Percentiles rank a stretch among this genome's conserved stretches.
Evolutionary conservation across 2,113 vertebrate genomes (phyloP).

Genomic region (Tylochromis polylepis): DNA sequence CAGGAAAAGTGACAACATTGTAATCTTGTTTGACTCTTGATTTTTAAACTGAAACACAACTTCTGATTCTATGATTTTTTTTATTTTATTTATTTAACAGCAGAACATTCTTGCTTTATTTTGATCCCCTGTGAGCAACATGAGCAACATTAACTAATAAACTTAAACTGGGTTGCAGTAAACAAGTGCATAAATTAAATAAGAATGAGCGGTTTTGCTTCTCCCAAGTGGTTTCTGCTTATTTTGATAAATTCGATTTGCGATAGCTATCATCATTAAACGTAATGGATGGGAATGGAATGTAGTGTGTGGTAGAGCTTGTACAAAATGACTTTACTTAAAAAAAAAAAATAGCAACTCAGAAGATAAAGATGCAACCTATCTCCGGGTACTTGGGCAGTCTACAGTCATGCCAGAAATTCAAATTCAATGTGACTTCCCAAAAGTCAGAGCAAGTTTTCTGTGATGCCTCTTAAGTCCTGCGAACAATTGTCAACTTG

Average conservation of each 20-base stretch:
- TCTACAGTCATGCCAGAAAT: background rate
- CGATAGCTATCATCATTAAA: background rate
- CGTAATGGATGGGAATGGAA: rapidly evolving
- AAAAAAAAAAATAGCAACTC: background rate
- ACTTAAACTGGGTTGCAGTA: background rate
- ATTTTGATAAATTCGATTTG: background rate
- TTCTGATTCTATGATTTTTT: background rate
- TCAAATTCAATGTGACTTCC: background rate
- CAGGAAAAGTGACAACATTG: background rate
- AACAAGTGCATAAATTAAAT: background rate
- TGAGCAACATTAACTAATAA: background rate
- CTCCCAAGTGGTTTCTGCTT: background rate
- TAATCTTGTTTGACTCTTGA: background rate
- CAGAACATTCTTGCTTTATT: background rate
- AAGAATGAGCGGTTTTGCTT: background rate
- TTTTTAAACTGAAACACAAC: background rate
- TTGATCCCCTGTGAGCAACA: background rate
- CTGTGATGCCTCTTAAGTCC: background rate
- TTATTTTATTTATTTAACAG: background rate
- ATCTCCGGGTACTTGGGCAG: background rate
- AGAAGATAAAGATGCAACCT: background rate
- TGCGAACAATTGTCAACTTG: background rate
- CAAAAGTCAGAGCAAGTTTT: rapidly evolving
- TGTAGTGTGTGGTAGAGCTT: background rate
- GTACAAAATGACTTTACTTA: background rate